A percentile compares a stretch with the other conserved stretches of the same genome.
Evolutionary conservation across 2,113 vertebrate species (phyloP).

Genomic region (Epinephelus moara): DNA sequence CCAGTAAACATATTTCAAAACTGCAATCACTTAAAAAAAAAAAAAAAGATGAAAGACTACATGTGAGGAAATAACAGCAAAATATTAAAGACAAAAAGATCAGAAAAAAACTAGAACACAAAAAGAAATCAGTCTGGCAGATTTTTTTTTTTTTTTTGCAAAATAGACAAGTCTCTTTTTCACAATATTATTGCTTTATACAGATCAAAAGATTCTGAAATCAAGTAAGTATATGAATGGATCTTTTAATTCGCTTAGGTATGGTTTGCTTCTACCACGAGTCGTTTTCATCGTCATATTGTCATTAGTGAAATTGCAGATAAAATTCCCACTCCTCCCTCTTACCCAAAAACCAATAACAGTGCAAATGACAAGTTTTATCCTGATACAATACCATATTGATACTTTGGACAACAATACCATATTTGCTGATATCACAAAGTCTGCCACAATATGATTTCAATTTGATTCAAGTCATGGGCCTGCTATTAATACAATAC

Average conservation of each 20-base stretch:
- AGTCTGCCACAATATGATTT: too few species aligned
- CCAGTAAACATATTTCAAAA: constrained; percentile 13
- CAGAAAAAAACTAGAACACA: too few species aligned
- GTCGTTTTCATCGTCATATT: neutral
- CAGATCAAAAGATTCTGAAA: neutral
- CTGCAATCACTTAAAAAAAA: neutral
- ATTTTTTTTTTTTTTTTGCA: too few species aligned
- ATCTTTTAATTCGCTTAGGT: neutral
- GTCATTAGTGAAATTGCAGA: neutral
- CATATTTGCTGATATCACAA: too few species aligned
- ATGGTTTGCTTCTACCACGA: neutral
- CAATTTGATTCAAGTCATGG: too few species aligned
- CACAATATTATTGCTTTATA: neutral
- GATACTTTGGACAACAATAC: too few species aligned
- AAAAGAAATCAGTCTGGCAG: too few species aligned
- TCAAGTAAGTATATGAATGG: neutral
- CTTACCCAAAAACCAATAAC: too few species aligned
- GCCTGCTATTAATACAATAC: too few species aligned
- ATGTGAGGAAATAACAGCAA: neutral
- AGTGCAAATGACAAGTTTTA: too few species aligned
- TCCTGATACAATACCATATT: too few species aligned
- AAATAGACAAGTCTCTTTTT: neutral
- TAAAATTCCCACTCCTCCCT: neutral
- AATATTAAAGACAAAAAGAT: too few species aligned
- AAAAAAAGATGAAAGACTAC: neutral